Percentiles rank a stretch among this genome's conserved stretches.
These are phyloP conservation scores for Drosophila murphyi DNA, from an alignment of 1,140 invertebrate genomes.

Conservation along the genomic window DNA sequence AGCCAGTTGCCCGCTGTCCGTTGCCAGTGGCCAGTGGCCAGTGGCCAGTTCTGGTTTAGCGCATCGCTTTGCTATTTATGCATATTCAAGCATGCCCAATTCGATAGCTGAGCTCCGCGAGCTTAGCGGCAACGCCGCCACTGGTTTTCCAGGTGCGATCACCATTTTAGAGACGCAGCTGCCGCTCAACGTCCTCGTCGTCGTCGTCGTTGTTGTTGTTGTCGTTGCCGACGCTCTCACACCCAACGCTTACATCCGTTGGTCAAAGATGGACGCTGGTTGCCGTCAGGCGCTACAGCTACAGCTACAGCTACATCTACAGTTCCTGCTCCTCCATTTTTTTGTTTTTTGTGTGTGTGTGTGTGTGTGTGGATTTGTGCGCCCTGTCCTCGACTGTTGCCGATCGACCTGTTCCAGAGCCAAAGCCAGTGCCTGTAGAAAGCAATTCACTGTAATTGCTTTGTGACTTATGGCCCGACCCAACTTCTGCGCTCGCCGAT, in stretches of 20 bases:
- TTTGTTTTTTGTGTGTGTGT: conserved; percentile 35
- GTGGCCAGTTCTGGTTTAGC: too few relatives aligned
- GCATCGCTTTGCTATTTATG: conserved; percentile 32
- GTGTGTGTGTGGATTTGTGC: neutral
- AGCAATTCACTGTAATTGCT: conserved; percentile 83
- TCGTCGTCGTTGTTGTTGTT: neutral
- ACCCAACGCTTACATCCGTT: conserved; percentile 42
- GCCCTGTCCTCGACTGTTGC: neutral
- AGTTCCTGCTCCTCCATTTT: conserved; percentile 63
- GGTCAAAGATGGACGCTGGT: conserved; percentile 44
- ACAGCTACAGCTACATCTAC: conserved; percentile 29
- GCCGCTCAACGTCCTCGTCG: conserved; percentile 16
- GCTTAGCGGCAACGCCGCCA: conserved; percentile 19
- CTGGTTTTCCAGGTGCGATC: conserved; percentile 41
- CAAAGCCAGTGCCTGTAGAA: conserved; percentile 52
- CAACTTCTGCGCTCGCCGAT: conserved; percentile 68
- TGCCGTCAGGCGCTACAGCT: conserved; percentile 66
- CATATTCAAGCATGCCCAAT: conserved; percentile 44
- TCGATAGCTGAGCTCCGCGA: conserved; percentile 27
- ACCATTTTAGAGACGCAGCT: conserved; percentile 31
- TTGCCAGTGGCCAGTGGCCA: too few relatives aligned
- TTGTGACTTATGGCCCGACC: conserved; percentile 83
- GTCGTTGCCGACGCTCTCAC: conserved; percentile 39
- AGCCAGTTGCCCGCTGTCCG: too few relatives aligned
- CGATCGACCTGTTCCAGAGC: neutral